Evolutionary conservation across 23 tunicate genomes (phyloP).

Genomic region (Aplidium turbinatum): DNA sequence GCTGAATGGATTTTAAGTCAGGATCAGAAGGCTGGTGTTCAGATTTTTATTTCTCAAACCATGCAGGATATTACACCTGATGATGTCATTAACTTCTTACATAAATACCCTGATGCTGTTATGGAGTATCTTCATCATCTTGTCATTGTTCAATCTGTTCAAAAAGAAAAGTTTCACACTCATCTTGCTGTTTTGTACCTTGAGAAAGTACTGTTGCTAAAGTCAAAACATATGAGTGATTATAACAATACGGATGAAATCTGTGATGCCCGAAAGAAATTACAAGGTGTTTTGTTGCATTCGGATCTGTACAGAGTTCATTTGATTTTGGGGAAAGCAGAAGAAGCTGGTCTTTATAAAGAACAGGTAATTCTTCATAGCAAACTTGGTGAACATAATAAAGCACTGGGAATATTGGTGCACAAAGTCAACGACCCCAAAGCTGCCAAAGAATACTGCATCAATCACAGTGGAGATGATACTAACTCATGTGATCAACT

Average conservation of each 20-base stretch:
- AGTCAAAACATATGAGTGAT: background rate
- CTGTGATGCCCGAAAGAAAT: slow-evolving; percentile 26
- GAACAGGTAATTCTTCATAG: slow-evolving; percentile 82
- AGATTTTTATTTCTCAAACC: slow-evolving; percentile 37
- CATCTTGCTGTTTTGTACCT: slow-evolving; percentile 75
- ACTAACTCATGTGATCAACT: slow-evolving; percentile 23
- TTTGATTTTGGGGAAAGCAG: slow-evolving; percentile 64
- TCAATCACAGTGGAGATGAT: slow-evolving; percentile 44
- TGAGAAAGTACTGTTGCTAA: slow-evolving; percentile 47
- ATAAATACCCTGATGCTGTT: slow-evolving; percentile 58
- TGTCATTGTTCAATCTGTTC: slow-evolving; percentile 48
- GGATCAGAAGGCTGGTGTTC: slow-evolving; percentile 65
- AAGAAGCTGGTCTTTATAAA: slow-evolving; percentile 52
- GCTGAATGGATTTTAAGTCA: slow-evolving; percentile 76
- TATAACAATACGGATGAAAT: slow-evolving; percentile 13
- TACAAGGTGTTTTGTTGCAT: slow-evolving; percentile 50
- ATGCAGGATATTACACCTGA: slow-evolving; percentile 25
- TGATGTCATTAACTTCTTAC: slow-evolving; percentile 71
- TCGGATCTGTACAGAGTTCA: slow-evolving; percentile 69
- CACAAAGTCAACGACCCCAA: slow-evolving; percentile 48
- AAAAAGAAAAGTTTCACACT: slow-evolving; percentile 89
- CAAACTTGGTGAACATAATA: slow-evolving; percentile 74
- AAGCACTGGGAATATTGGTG: slow-evolving; percentile 70
- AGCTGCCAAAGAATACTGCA: slow-evolving; percentile 84
- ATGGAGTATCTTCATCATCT: slow-evolving; percentile 59